phyloP scores from a whole-genome alignment of 2,888 invertebrate genomes.

The Sussaba pulchella region DNA sequence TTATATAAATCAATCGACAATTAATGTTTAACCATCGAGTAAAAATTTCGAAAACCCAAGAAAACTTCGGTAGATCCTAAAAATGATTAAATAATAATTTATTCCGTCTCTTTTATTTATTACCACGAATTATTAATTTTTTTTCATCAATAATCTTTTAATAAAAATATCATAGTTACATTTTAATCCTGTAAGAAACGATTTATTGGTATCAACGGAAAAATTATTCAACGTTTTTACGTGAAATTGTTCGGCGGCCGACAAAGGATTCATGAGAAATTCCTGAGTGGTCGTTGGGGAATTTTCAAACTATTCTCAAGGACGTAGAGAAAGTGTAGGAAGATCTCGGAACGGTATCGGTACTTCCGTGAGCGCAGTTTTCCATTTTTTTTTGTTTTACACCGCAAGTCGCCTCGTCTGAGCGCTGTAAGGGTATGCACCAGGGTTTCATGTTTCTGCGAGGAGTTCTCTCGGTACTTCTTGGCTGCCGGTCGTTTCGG shows the following conservation, averaged over 20 bases:
- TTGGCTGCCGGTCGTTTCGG: conserved; percentile 53
- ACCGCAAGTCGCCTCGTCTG: conserved; percentile 10
- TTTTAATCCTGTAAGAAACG: neutral
- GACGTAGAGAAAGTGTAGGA: conserved; percentile 19
- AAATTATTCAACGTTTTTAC: neutral
- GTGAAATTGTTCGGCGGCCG: neutral
- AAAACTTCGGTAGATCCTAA: neutral
- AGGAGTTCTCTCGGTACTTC: conserved; percentile 39
- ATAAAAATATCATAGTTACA: neutral
- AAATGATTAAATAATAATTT: neutral
- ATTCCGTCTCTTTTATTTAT: no score
- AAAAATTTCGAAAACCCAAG: neutral
- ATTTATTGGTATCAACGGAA: no score
- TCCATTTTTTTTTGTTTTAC: conserved; percentile 24
- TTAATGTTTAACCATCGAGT: neutral
- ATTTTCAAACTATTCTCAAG: neutral
- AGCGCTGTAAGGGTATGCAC: conserved; percentile 25
- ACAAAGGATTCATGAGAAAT: neutral
- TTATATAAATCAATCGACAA: conserved; percentile 21
- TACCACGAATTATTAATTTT: no score
- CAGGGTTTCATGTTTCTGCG: conserved; percentile 41
- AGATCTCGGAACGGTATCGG: conserved; percentile 23
- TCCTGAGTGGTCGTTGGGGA: neutral
- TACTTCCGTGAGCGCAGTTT: conserved; percentile 17
- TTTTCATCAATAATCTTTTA: no score